Base-by-base conservation (phyloP, 2,113 vertebrate genomes). In the Eretmochelys imbricata region DNA sequence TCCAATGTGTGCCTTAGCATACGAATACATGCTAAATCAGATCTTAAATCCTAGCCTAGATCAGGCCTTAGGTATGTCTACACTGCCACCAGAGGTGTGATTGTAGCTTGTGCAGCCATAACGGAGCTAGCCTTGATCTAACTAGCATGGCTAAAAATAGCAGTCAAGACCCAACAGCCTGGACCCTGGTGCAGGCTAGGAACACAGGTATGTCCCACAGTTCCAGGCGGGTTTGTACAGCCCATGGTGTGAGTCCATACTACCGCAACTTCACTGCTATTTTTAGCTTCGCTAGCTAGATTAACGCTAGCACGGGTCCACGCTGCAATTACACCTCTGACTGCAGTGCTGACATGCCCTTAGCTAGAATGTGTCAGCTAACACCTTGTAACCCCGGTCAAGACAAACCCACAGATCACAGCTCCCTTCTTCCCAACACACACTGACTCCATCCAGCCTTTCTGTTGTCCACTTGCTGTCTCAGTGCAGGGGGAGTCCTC, bases 401-500 rank as follows among this genome's bases (percentile, higher is more conserved):
- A 62, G 38, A 69, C 1, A 87, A 95, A 69, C 9, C 7, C 31
- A 80, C 0, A 0, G 29, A 27, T 42, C n/a, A 54, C 53, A 6
- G 38, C 25, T 82, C 42, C 10, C 7, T 72, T 86, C 84, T 48
- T 78, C 38, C 50, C 14, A 65, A 22, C 14, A 3, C 1, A 35
- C 38, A 69, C 0, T 14, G 0, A 10, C 38, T 1, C 0, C 25
- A 72, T 27, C 54, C 84, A 51, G 79, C 72, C 12, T 0, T 0
- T n/a, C 81, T 65, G 81, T 78, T 88, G 51, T 4, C 5, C 3
- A 14, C 48, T 46, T 42, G 78, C 6, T 16, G 76, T 6, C 27
- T 48, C 84, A 55, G 27, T 1, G 0, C 50, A 1, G 2, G 25
- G 0, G 6, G 12, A 25, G 38, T 20, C 27, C 38, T 86, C 35